Base-by-base conservation (phyloP, 2,888 invertebrate genomes). In the Eustalomyia histrio region DNA sequence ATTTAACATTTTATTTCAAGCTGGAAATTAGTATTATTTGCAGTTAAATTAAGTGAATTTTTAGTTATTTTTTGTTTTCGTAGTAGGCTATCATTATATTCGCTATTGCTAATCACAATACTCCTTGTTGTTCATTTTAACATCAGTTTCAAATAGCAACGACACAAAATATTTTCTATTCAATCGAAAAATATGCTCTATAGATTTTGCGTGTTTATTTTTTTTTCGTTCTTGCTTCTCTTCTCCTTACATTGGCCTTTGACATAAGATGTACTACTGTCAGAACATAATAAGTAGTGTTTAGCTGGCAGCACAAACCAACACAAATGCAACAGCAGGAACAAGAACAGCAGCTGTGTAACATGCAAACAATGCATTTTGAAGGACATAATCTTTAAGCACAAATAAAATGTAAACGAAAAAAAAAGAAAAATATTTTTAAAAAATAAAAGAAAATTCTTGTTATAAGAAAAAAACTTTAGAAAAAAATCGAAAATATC, bases 321-420 rank as follows among this genome's bases (percentile, higher is more conserved):
- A 64, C 9, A 71, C 18, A 57, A 63, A 68, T 57, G 16, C 57
- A 63, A 57, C 50, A 63, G 47, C n/a, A 47, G n/a, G 33, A 68
- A 63, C 39, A 50, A 57, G 10, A 57, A 52, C 57, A 57, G 69
- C 76, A 64, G 64, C 33, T 69, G 16, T 50, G 39, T 18, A 53
- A 52, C 57, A 76, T 63, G 68, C 57, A 63, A 69, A 50, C 21
- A 43, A 39, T 52, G 63, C 50, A 71, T 52, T 71, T 65, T 71
- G 64, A 71, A 65, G 76, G 65, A 76, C 64, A 58, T 71, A 64
- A 76, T 76, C 76, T 65, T 64, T 14, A 43, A 71, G 58, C 18
- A 64, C 18, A 71, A 53, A 18, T 35, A 18, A 16, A 53, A 4
- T 47, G n/a, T 47, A 7, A 14, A 29, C 6, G 29, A 14, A 64